Percentiles rank a stretch among this genome's conserved stretches.
Conservation (phyloP, 2,797 vertebrate species). For the Clangula hyemalis region DNA sequence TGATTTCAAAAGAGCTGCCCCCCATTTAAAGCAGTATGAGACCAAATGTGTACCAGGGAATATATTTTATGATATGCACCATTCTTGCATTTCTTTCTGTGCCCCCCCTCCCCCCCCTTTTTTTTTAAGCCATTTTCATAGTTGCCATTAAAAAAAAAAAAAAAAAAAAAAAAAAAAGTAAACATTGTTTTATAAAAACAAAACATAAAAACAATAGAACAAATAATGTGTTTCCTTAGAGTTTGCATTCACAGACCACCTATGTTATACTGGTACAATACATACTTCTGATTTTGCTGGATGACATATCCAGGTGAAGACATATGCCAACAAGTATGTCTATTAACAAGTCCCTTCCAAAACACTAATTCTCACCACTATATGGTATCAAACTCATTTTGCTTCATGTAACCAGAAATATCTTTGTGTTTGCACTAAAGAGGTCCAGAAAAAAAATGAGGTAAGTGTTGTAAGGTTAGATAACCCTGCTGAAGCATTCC, state of each 20-base stretch:
- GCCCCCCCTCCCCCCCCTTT: too few species aligned
- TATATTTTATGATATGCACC: not conserved
- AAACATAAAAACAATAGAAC: not conserved
- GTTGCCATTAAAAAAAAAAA: not conserved
- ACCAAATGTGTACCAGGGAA: not conserved
- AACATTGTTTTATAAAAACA: not conserved
- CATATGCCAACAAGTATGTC: not conserved
- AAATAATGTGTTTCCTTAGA: not conserved
- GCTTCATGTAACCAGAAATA: not conserved
- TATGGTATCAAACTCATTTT: not conserved
- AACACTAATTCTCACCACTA: not conserved
- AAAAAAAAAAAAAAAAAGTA: not conserved
- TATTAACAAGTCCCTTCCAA: not conserved
- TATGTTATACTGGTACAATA: not conserved
- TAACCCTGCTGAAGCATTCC: not conserved
- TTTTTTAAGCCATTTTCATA: not conserved
- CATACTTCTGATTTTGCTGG: not conserved
- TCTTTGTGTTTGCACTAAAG: not conserved
- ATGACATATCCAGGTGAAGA: not conserved
- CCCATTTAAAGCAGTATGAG: not conserved
- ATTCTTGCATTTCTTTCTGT: not conserved
- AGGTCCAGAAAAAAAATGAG: not conserved
- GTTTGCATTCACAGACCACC: not conserved
- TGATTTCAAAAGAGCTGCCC: conserved; percentile 11
- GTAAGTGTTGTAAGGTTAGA: not conserved